phyloP scores from a whole-genome alignment of 2,888 invertebrate species.

The Hetaerina titia region DNA sequence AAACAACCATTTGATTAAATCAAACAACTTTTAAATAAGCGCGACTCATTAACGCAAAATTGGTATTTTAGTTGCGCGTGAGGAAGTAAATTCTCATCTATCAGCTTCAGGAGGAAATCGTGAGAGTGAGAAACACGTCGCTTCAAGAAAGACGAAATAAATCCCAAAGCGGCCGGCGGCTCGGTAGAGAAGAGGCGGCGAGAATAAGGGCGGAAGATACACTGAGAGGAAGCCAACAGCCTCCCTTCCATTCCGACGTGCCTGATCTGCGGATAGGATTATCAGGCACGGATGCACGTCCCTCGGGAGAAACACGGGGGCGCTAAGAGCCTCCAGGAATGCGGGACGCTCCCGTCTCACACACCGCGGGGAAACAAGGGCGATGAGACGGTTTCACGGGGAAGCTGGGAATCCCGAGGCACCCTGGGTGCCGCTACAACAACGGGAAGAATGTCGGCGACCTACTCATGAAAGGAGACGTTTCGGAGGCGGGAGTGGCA shows the following conservation, averaged over 20 bases:
- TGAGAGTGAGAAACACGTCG: background rate
- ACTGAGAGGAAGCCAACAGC: background rate
- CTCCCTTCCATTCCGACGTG: background rate
- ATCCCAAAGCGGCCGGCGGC: background rate
- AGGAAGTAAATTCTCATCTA: background rate
- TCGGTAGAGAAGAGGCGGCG: background rate
- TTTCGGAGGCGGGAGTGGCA: no score
- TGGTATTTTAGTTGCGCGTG: background rate
- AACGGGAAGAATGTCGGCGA: no score
- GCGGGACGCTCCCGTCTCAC: background rate
- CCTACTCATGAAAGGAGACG: no score
- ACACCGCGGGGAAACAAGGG: background rate
- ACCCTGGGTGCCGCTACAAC: no score
- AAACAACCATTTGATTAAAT: no score
- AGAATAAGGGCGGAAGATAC: background rate
- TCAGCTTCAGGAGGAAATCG: background rate
- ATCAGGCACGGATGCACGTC: background rate
- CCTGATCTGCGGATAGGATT: background rate
- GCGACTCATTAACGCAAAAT: no score
- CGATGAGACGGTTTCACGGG: no score
- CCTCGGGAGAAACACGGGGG: background rate
- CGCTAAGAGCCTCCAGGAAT: background rate
- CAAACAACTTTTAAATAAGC: no score
- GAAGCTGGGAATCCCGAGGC: no score
- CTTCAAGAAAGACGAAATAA: background rate